phyloP scores from a whole-genome alignment of 2,888 invertebrate species.

The Pasiphila rectangulata region DNA sequence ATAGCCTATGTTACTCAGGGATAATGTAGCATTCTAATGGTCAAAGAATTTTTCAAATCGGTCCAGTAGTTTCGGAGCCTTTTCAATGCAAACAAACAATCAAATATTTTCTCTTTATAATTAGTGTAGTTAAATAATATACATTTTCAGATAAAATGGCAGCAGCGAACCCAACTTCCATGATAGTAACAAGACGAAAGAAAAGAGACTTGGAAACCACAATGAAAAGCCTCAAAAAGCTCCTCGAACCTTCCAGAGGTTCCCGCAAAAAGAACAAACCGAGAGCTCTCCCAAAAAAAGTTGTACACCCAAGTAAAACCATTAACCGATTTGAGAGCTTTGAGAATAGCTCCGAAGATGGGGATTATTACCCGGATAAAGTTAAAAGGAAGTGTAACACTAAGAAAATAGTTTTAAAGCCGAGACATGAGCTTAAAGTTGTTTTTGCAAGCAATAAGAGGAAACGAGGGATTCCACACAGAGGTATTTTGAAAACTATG shows the following conservation, averaged over 20 bases:
- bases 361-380: conserved; percentile 55
- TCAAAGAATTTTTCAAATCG: too few relatives aligned
- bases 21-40: too few relatives aligned
- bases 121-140: not conserved
- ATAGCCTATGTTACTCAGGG: too few relatives aligned
- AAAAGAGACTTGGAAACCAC: conserved; percentile 15
- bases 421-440: conserved; percentile 48
- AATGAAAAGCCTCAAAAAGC: conserved; percentile 25
- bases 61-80: too few relatives aligned
- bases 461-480: conserved; percentile 49
- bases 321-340: conserved; percentile 20
- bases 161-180: not conserved
- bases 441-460: conserved; percentile 54
- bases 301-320: conserved; percentile 9
- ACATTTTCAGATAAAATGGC: conserved; percentile 17
- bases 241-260: conserved; percentile 9
- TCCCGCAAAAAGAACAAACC: conserved; percentile 19
- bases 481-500: conserved; percentile 39
- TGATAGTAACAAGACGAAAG: conserved; percentile 7
- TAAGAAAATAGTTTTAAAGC: conserved; percentile 50
- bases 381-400: conserved; percentile 39
- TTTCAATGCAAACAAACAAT: too few relatives aligned
- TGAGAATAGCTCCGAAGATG: conserved; percentile 18
- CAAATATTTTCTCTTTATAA: not conserved
- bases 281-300: conserved; percentile 8